These are phyloP conservation scores for Temnothorax longispinosus DNA, from an alignment of 1,140 invertebrate genomes.

Conservation along the genomic window DNA sequence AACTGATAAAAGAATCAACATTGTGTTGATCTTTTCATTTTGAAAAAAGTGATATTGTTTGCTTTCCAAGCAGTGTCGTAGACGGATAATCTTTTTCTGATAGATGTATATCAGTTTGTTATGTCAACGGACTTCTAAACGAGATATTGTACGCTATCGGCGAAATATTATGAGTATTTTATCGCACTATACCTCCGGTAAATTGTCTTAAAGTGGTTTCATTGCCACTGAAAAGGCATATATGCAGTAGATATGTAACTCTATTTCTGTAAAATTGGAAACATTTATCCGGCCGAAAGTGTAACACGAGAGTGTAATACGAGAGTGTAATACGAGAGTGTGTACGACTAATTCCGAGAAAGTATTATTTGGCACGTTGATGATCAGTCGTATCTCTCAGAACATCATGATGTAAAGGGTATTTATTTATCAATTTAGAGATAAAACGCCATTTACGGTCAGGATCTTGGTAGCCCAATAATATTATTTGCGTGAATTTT, in stretches of 20 bases:
- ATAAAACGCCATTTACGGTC: no score
- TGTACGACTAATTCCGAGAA: neutral
- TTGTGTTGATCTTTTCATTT: neutral
- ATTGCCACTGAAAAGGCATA: neutral
- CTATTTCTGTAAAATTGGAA: neutral
- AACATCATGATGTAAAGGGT: neutral
- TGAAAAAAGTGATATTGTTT: neutral
- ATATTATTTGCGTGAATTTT: no score
- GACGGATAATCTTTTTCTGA: neutral
- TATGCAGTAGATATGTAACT: neutral
- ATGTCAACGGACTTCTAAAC: neutral
- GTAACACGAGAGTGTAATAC: neutral
- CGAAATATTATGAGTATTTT: slow-evolving; percentile 42
- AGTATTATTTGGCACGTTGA: neutral
- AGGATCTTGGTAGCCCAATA: no score
- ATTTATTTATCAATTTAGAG: no score
- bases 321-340: no score
- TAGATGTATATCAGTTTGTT: slow-evolving; percentile 11
- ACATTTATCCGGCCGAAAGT: neutral
- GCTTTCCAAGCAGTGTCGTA: neutral
- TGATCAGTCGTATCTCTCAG: neutral
- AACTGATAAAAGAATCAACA: neutral
- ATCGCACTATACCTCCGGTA: neutral
- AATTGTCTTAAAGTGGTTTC: slow-evolving; percentile 4
- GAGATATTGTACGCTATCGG: slow-evolving; percentile 19